Base-by-base conservation (phyloP, 2,888 invertebrate genomes). In the Caradrina kadenii region DNA sequence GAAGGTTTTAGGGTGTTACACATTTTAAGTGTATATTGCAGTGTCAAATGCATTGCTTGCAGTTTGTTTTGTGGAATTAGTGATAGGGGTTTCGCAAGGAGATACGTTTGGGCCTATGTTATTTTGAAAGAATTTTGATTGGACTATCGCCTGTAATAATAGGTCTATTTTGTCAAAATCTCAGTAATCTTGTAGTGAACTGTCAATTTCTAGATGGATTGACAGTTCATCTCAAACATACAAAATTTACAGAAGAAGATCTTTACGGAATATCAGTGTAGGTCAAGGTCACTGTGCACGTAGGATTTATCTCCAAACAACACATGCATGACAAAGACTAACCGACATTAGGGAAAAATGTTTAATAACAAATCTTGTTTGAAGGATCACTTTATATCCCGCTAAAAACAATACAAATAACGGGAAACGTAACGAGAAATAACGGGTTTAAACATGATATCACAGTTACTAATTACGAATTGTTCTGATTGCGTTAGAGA, bases 401-500 rank as follows among this genome's bases (percentile, higher is more conserved):
- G 13, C 35, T 13, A 21, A 68, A 11, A 39, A 26, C 15, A 13
- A 22, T 21, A n/a, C 17, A 8, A 35, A 35, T 35, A 35, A 35
- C 35, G 35, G 8, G 8, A 35, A 35, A 35, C 0, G 8, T 8
- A 8, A 35, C 39, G 11, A 0, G 11, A 39, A 39, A 39, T 11
- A 39, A 39, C 39, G 13, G 0, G 15, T 1, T 1, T 54, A 55
- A 22, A 77, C 63, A 69, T 66, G 54, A 50, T 68, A 68, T 55
- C 39, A 65, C 60, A 66, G 61, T 77, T 26, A 53, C 74, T 68
- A 74, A 81, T n/a, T n/a, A n/a, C n/a, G n/a, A n/a, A n/a, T n/a
- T n/a, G n/a, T n/a, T n/a, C n/a, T n/a, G n/a, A n/a, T 77, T 70
- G 61, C 21, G 42, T 62, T 39, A 66, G 26, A 70, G 8, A 39